phyloP scores from a whole-genome alignment of 2,113 vertebrate species.

The Mastomys natalensis region DNA sequence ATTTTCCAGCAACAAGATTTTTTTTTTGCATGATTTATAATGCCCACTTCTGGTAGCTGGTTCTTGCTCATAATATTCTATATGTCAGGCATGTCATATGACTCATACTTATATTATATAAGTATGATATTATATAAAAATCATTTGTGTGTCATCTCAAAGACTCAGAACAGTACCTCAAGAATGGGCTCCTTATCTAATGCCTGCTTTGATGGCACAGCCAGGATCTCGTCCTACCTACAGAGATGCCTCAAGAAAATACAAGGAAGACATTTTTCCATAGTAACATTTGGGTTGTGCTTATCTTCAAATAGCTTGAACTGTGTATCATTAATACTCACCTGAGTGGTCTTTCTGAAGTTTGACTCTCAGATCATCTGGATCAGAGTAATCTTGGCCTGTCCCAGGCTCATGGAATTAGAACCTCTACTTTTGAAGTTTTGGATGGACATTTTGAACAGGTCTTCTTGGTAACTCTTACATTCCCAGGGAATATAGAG shows the following conservation, averaged over 20 bases:
- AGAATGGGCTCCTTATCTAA: background rate
- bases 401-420: background rate
- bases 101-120: background rate
- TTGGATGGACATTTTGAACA: background rate
- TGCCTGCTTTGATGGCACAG: background rate
- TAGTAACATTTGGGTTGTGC: background rate
- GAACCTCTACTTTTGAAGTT: background rate
- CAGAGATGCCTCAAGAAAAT: background rate
- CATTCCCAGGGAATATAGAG: background rate
- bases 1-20: constrained; percentile 6
- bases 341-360: background rate
- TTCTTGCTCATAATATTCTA: background rate
- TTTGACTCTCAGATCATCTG: background rate
- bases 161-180: background rate
- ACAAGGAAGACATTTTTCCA: background rate
- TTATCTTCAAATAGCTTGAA: background rate
- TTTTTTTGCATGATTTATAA: background rate
- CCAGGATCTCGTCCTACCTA: background rate
- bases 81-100: background rate
- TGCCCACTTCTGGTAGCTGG: background rate
- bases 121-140: background rate
- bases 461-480: background rate
- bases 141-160: background rate
- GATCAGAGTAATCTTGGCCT: background rate
- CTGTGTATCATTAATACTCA: too few species aligned